These are phyloP conservation scores for Sinosuthora webbiana DNA, from an alignment of 2,113 vertebrate species.

Conservation along the genomic window DNA sequence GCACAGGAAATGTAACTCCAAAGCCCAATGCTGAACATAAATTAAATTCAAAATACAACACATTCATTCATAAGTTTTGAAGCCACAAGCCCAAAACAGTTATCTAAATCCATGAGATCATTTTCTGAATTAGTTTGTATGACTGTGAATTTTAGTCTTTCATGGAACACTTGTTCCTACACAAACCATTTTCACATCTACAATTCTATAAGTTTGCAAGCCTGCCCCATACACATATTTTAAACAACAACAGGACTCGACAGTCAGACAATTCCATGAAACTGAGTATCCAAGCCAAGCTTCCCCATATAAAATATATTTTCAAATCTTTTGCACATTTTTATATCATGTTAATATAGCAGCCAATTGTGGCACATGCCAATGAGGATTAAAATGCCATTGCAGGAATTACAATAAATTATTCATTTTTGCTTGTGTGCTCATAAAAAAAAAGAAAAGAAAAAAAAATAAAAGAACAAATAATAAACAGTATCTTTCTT, in stretches of 20 bases:
- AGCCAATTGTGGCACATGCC: neutral
- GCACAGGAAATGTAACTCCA: neutral
- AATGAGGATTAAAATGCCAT: neutral
- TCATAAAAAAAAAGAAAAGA: neutral
- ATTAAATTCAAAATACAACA: neutral
- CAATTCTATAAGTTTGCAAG: neutral
- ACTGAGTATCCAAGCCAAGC: neutral
- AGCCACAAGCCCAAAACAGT: neutral
- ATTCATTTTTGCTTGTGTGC: neutral
- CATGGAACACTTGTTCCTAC: neutral
- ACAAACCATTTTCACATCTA: neutral
- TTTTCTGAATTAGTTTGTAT: neutral
- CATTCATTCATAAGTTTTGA: rapidly evolving
- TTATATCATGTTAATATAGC: neutral
- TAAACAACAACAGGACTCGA: neutral
- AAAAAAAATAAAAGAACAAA: neutral
- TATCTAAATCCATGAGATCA: neutral
- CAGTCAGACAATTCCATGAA: neutral
- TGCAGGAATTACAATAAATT: neutral
- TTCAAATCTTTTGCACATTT: rapidly evolving
- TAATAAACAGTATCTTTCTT: neutral
- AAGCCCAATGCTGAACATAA: neutral
- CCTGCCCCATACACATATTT: neutral
- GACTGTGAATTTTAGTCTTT: neutral
- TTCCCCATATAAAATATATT: neutral